Evolutionary conservation across 2,797 vertebrate genomes (phyloP).

Genomic region (Enteromius argenteus): DNA sequence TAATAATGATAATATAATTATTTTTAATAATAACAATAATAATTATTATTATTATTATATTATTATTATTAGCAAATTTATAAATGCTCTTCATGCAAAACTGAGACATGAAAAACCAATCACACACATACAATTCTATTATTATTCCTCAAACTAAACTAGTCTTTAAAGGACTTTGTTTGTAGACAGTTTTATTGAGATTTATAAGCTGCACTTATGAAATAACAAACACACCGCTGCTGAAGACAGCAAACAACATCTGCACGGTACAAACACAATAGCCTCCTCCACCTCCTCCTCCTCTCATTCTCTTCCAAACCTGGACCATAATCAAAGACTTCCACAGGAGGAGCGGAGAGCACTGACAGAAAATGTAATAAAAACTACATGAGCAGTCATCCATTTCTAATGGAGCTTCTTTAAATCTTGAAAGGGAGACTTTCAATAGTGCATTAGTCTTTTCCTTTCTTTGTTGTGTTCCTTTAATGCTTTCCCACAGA

Average conservation of each 20-base stretch:
- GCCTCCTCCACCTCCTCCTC: neutral
- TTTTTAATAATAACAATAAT: neutral
- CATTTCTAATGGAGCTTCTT: conserved; percentile 82
- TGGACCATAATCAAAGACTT: conserved; percentile 76
- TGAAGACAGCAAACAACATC: conserved; percentile 55
- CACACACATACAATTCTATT: neutral
- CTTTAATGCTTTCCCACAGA: conserved; percentile 81
- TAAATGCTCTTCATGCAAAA: neutral
- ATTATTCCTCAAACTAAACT: neutral
- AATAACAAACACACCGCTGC: conserved; percentile 5
- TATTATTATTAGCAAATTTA: too few relatives aligned
- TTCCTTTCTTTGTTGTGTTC: conserved; percentile 73
- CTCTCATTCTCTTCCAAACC: conserved; percentile 66
- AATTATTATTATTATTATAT: too few relatives aligned
- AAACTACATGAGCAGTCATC: conserved; percentile 81
- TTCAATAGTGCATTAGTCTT: conserved; percentile 83
- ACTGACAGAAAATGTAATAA: conserved; percentile 71
- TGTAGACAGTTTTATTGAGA: conserved; percentile 18
- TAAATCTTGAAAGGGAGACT: conserved; percentile 82
- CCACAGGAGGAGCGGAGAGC: conserved; percentile 65
- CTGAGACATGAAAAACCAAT: neutral
- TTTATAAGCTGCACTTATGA: conserved; percentile 1
- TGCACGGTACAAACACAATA: conserved; percentile 58
- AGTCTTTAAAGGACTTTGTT: neutral
- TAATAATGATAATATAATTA: too few relatives aligned